These are phyloP conservation scores for Ecdyonurus torrentis DNA, from an alignment of 2,888 invertebrate genomes.

Conservation along the genomic window DNA sequence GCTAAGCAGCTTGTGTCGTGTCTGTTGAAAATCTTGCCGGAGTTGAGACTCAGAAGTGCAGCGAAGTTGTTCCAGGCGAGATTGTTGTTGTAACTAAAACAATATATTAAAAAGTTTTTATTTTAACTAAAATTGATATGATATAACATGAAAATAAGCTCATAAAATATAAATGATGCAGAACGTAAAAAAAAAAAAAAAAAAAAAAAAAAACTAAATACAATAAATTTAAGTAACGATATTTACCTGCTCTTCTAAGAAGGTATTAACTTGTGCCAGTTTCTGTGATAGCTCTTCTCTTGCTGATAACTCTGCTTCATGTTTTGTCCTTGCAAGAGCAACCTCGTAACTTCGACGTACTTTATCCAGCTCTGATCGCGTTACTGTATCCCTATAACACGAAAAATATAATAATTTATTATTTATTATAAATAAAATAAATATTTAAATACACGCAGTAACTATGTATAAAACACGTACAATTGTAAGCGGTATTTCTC, in stretches of 20 bases:
- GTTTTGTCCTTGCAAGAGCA: slow-evolving; percentile 12
- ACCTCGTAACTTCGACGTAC: slow-evolving; percentile 11
- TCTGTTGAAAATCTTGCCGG: slow-evolving; percentile 19
- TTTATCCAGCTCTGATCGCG: neutral
- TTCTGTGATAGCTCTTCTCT: slow-evolving; percentile 16
- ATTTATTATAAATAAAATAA: too few species aligned
- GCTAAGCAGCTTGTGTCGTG: slow-evolving; percentile 17
- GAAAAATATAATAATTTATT: too few species aligned
- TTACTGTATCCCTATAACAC: too few species aligned
- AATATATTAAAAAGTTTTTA: neutral
- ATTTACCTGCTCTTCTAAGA: slow-evolving; percentile 15
- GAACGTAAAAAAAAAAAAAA: too few species aligned
- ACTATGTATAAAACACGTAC: too few species aligned
- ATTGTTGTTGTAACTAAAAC: slow-evolving; percentile 18
- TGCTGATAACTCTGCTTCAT: slow-evolving; percentile 16
- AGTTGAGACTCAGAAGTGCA: slow-evolving; percentile 14
- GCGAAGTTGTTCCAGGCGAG: slow-evolving; percentile 16
- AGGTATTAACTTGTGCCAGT: slow-evolving; percentile 15
- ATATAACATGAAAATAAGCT: too few species aligned
- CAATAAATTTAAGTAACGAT: neutral
- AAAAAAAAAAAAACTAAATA: too few species aligned
- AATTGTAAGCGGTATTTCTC: too few species aligned
- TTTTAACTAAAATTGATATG: neutral
- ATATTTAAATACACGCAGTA: too few species aligned
- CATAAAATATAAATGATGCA: neutral